Evolutionary conservation across 1,140 invertebrate genomes (phyloP).

Genomic region (Armadillidium nasatum): DNA sequence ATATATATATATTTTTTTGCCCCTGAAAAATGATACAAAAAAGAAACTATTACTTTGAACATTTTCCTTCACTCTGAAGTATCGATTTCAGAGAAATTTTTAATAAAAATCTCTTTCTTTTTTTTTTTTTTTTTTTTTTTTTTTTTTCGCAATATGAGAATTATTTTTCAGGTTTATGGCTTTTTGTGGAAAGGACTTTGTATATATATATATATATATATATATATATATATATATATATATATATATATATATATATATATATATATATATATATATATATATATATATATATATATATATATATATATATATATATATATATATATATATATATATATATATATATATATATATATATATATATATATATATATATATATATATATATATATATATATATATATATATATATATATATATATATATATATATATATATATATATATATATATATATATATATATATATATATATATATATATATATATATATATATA

Average conservation of each 20-base stretch:
- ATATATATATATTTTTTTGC: no score
- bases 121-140: no score
- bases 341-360: constrained; percentile 20
- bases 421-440: constrained; percentile 13
- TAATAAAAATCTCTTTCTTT: no score
- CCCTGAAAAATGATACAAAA: no score
- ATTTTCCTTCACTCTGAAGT: no score
- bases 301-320: neutral
- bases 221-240: neutral
- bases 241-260: constrained; percentile 16
- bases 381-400: neutral
- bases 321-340: neutral
- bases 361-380: constrained; percentile 19
- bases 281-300: constrained; percentile 19
- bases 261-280: constrained; percentile 18
- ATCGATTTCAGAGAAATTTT: no score
- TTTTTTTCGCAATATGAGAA: no score
- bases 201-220: no score
- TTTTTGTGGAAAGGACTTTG: no score
- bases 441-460: constrained; percentile 9
- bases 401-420: neutral
- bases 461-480: constrained; percentile 21
- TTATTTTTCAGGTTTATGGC: no score
- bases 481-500: no score
- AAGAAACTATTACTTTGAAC: no score